Evolutionary conservation across 2,113 vertebrate species (phyloP), one percentile per base, ranked within the genome.

Genomic region (Labeo catla): DNA sequence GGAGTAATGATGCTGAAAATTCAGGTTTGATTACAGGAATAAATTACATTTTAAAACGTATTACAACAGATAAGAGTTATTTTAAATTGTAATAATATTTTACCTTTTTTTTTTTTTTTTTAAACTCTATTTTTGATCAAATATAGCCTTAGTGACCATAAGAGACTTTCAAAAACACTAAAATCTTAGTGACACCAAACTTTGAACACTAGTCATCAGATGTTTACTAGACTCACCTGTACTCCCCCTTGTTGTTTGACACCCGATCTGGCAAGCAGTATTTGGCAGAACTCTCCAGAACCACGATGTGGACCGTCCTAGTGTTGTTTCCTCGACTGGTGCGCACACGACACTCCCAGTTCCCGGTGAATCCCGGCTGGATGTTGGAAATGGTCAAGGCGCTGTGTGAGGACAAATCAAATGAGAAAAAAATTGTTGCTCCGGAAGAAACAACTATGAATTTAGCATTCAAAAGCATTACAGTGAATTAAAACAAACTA

Each of bases 171-270:
- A 68, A 68, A 68, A 16, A 0, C 28, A 15, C 6, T 28, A 28
- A 28, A 28, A 28, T 36, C 7, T 15, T 36, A 66, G 34, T 1
- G 0, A 19, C 34, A 7, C 15, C 34, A 16, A 8, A 57, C 54
- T 21, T 8, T 59, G 19, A 8, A 59, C 19, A 57, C 6, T 2
- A 57, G 6, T 2, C 2, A 21, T 70, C 36, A 43, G 16, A 19
- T 6, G 47, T 76, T 15, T 13, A 28, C n/a, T 0, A 43, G 65
- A 94, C 96, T 89, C 81, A 99, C 98, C 97, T 97, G 95, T 99
- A 99, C 81, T 99, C 98, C 0, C 98, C 98, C 92, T 98, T 99
- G 90, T 99, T 99, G 93, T 99, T 99, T 16, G 97, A 94, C 79
- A 98, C 92, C 3, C 96, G 95, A 86, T 99, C 98, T 0, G 96